These are phyloP conservation scores for Chelonus formosanus DNA, from an alignment of 2,888 invertebrate species.

Conservation along the genomic window DNA sequence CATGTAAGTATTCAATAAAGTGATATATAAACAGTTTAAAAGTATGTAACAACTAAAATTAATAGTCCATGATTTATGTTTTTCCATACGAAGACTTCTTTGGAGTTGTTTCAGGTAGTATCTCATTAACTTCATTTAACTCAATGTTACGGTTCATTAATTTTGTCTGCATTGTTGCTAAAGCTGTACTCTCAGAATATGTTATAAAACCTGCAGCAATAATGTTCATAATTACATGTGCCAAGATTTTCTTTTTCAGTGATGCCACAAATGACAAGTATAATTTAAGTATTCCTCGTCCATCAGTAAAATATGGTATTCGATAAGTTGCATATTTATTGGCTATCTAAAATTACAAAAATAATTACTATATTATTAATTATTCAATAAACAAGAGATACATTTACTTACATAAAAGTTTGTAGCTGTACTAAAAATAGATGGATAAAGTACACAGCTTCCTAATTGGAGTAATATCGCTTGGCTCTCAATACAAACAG, in stretches of 20 bases:
- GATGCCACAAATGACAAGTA: constrained; percentile 69
- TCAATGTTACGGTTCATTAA: not conserved
- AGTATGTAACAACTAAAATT: too few relatives aligned
- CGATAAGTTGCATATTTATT: constrained; percentile 71
- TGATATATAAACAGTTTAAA: too few relatives aligned
- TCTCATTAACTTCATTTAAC: not conserved
- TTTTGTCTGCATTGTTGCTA: constrained; percentile 25
- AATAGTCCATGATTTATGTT: too few relatives aligned
- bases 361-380: constrained; percentile 22
- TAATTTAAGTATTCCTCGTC: constrained; percentile 68
- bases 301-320: constrained; percentile 72
- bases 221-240: constrained; percentile 68
- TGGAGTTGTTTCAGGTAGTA: too few relatives aligned
- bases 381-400: not conserved
- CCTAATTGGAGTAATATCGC: constrained; percentile 69
- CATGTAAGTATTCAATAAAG: too few relatives aligned
- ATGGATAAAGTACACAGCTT: constrained; percentile 71
- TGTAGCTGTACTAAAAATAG: constrained; percentile 70
- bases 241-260: constrained; percentile 66
- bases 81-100: too few relatives aligned
- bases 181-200: constrained; percentile 68
- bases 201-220: constrained; percentile 70
- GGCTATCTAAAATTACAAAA: constrained; percentile 69
- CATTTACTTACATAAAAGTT: constrained; percentile 69
- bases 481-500: constrained; percentile 73